These are phyloP conservation scores for Nylanderia fulva DNA, from an alignment of 1,140 invertebrate species.

Conservation along the genomic window DNA sequence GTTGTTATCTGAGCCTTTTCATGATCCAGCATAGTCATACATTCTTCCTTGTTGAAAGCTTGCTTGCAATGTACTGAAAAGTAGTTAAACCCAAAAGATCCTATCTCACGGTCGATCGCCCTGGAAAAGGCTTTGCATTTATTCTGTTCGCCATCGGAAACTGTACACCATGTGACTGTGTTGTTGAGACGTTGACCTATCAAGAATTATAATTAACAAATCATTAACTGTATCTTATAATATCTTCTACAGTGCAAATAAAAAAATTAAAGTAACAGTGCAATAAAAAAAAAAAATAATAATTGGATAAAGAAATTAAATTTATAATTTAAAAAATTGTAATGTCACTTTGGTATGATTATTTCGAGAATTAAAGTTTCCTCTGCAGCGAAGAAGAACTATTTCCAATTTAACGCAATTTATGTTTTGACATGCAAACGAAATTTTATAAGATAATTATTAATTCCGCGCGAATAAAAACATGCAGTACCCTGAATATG, in stretches of 20 bases:
- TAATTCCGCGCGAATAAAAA: neutral
- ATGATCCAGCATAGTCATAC: constrained; percentile 91
- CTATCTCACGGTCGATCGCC: constrained; percentile 88
- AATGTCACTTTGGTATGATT: neutral
- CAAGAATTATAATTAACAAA: constrained; percentile 35
- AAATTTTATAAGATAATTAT: neutral
- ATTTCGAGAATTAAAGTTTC: neutral
- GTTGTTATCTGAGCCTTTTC: constrained; percentile 94
- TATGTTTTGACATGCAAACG: neutral
- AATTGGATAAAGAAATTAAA: neutral
- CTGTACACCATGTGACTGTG: constrained; percentile 90
- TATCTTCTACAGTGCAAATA: neutral
- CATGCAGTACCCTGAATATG: constrained; percentile 21
- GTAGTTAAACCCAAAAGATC: constrained; percentile 88
- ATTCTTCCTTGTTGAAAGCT: constrained; percentile 93
- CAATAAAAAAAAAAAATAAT: neutral
- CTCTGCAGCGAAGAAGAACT: neutral
- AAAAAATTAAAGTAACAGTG: neutral
- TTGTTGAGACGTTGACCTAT: constrained; percentile 78
- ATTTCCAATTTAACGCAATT: neutral
- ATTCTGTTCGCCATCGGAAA: constrained; percentile 89
- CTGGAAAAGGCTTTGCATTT: constrained; percentile 92
- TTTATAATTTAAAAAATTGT: neutral
- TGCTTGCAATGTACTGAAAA: constrained; percentile 89
- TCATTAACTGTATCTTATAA: neutral